Evolutionary conservation across 2,797 vertebrate species (phyloP), one percentile per base, ranked within the genome.

Genomic region (Myiotriccus ornatus): DNA sequence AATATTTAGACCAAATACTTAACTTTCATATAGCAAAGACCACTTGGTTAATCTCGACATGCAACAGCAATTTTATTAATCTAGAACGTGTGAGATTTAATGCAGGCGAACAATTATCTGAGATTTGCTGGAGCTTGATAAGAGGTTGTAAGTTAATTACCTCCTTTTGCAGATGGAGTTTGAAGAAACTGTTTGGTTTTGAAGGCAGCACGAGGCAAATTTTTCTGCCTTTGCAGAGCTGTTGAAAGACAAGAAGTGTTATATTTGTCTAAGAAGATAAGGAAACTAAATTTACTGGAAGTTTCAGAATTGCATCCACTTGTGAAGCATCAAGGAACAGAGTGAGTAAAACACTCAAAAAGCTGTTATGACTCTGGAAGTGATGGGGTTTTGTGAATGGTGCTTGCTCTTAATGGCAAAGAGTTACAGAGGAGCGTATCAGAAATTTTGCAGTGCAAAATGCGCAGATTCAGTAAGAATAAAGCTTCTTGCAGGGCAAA

Each of bases 131-230:
- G 78, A 96, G 82, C 87, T 89, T 68, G 68, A 1, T 73, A 97
- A 91, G 94, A 97, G 97, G 97, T 57, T 96, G 71, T 70, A 96
- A 80, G 84, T 95, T 91, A 95, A 98, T 99, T 99, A 99, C 99
- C 99, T 99, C 99, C 98, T 98, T 99, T 98, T 98, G 98, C 96
- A 84, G 98, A 98, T 95, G 99, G 98, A 97, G 98, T 98, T 98
- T 98, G 99, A 97, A 99, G 98, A 97, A 98, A 99, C 98, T 98
- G 99, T 99, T 99, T 99, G 98, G 98, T 97, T 99, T 99, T 99
- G 98, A 99, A 99, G 97, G 99, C 98, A 97, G 98, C 98, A 96
- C 98, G 98, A 97, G 98, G 98, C 96, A 99, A 98, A 97, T 98
- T 97, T 93, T 98, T 98, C 98, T 98, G 98, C 98, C 98, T 99